Conservation (phyloP, 2,797 vertebrate genomes). For the Betta splendens region DNA sequence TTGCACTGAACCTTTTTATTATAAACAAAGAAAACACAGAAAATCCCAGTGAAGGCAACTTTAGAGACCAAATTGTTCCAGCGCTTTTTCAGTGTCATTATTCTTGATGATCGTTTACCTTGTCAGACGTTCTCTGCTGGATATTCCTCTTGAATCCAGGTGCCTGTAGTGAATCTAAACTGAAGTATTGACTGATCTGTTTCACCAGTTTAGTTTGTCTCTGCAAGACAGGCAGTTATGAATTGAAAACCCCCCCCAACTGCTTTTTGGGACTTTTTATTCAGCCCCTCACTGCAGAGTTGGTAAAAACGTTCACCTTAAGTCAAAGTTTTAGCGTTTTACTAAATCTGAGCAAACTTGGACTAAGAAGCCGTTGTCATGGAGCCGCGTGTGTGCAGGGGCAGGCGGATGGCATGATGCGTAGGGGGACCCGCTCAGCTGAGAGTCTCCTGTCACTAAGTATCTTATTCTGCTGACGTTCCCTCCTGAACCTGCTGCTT, state of each 20-base stretch:
- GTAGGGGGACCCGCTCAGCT: constrained; percentile 12
- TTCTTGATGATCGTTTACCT: neutral
- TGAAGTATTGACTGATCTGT: constrained; percentile 24
- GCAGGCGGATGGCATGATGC: constrained; percentile 1
- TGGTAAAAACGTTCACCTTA: no score
- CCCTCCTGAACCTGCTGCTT: neutral
- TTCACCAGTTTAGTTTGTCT: constrained; percentile 19
- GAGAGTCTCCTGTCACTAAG: constrained; percentile 19
- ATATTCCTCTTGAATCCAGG: constrained; percentile 21
- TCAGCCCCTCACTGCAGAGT: constrained; percentile 3
- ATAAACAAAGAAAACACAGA: neutral
- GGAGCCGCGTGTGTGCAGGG: constrained; percentile 4
- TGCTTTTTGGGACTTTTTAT: constrained; percentile 13
- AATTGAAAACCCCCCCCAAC: constrained; percentile 17
- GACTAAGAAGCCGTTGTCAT: constrained; percentile 6
- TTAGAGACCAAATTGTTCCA: constrained; percentile 6
- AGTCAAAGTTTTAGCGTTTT: neutral
- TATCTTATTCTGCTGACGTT: neutral
- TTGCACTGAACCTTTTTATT: constrained; percentile 9
- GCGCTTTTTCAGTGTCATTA: constrained; percentile 1
- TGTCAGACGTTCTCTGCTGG: constrained; percentile 20
- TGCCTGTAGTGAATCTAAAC: constrained; percentile 32
- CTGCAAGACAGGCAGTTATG: constrained; percentile 26
- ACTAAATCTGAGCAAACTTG: neutral
- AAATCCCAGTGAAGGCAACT: neutral